Evolutionary conservation across 2,888 invertebrate species (phyloP).

Genomic region (Leucoma salicis): DNA sequence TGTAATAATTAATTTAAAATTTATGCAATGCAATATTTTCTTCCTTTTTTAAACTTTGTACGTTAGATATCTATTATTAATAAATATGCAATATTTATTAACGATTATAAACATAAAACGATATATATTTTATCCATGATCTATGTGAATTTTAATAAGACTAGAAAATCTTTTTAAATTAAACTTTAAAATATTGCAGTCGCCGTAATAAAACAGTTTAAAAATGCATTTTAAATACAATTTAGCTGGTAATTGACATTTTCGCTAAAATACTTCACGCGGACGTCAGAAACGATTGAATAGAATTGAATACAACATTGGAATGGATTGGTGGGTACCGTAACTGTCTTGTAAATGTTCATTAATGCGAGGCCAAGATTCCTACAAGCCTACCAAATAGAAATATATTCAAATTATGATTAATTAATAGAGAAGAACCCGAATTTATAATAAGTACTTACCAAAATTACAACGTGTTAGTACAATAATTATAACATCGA

Average conservation of each 20-base stretch:
- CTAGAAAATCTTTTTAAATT: slow-evolving; percentile 29
- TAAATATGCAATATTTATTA: slow-evolving; percentile 21
- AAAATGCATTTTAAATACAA: slow-evolving; percentile 9
- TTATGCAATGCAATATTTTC: too few species aligned
- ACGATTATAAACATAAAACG: slow-evolving; percentile 15
- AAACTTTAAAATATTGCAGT: slow-evolving; percentile 20
- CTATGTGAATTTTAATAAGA: slow-evolving; percentile 26
- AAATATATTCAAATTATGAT: slow-evolving; percentile 16
- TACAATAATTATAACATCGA: slow-evolving; percentile 48
- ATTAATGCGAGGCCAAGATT: slow-evolving; percentile 64
- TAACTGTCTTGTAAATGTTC: slow-evolving; percentile 51
- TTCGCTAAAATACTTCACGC: slow-evolving; percentile 25
- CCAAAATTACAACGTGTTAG: slow-evolving; percentile 54
- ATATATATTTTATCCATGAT: slow-evolving; percentile 15
- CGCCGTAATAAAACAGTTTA: slow-evolving; percentile 9
- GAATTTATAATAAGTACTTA: slow-evolving; percentile 68
- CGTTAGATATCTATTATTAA: slow-evolving; percentile 19
- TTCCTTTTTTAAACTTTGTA: slow-evolving; percentile 17
- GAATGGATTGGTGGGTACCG: slow-evolving; percentile 58
- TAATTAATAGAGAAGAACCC: slow-evolving; percentile 38
- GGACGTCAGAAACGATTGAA: slow-evolving; percentile 43
- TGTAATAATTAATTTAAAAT: neutral
- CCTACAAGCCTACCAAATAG: slow-evolving; percentile 39
- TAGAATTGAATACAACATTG: slow-evolving; percentile 36
- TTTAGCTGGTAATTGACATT: slow-evolving; percentile 40